Base-by-base conservation (phyloP, 1,140 invertebrate genomes). In the Drosophila mojavensis region DNA sequence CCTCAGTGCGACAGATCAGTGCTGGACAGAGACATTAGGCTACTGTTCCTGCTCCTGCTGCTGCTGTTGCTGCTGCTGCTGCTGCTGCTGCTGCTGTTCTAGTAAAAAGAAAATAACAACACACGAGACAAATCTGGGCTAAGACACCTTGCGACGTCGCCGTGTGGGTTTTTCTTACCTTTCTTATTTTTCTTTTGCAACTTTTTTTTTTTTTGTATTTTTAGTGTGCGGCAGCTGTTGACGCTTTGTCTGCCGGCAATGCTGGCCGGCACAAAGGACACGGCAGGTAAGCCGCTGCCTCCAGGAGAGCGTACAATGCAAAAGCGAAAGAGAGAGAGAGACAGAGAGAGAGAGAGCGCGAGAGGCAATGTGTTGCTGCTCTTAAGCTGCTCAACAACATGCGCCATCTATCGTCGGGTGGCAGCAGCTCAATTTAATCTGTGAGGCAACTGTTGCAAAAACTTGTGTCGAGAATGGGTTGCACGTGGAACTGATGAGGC, bases 121-220 rank as follows among this genome's bases (percentile, higher is more conserved):
- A 75, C 84, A 89, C 83, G 83, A 89, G 83, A 88, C 83, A 88
- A 88, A 88, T 88, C 83, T 88, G 83, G 84, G 84, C 83, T 79
- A 77, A 88, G 83, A 88, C 83, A 88, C 83, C 83, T 88, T 88
- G 83, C 83, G 24, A 83, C 62, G 66, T 82, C 63, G 78, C 72
- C 65, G 79, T 79, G 75, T 83, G 75, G 83, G 67, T 83, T 88
- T 71, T 78, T 67, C 58, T 43, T 84, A 78, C 69, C 69, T 77
- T 78, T 72, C 75, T 83, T 75, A 65, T 60, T 70, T 58, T 65
- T 39, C 56, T 41, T 61, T 36, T 45, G 11, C 30, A 13, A 45
- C 30, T 58, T 33, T 60, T 59, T 47, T 43, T 30, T 33, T 60
- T 51, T 26, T 64, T 41, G 36, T 53, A 41, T 45, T 62, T 70